Evolutionary conservation across 1,140 invertebrate genomes (phyloP), one percentile per base, ranked within the genome.

Genomic region (Mya arenaria): DNA sequence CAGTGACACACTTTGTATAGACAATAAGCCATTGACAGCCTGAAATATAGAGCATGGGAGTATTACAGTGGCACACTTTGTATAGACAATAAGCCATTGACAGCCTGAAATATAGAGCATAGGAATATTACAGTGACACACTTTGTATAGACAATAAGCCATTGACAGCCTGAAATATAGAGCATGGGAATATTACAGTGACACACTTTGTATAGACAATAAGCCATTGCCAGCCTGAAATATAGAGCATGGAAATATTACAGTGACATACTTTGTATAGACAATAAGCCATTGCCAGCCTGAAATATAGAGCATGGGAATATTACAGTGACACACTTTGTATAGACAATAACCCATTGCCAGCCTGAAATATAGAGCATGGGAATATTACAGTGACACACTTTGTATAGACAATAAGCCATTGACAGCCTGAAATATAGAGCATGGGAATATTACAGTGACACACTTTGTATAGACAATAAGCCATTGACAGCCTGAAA

Each of bases 101-200:
- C n/a, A n/a, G 10, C n/a, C 10, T 48, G 44, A 10, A 48, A n/a
- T 48, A 13, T 48, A 13, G 10, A 48, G n/a, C n/a, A 48, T 48
- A 13, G 10, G 10, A 48, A 13, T 13, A 48, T 13, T 13, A 48
- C n/a, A 48, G n/a, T 48, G 10, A 13, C 44, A 48, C 44, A 48
- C 10, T 13, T 48, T 13, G n/a, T 13, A n/a, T 48, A 48, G 44
- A 10, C 10, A 13, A 13, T 10, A 13, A 48, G n/a, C n/a, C n/a
- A n/a, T n/a, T n/a, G n/a, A n/a, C n/a, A 99, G 0, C 98, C 98
- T 89, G 97, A 94, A 89, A 99, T 99, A 89, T 99, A 98, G 17
- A 99, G 93, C 94, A 98, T 95, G 32, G 98, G 92, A 84, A 99
- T 94, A 92, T 99, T 99, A 85, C 96, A 97, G 74, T 95, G 94